Percentiles rank a stretch among this genome's conserved stretches.
phyloP scores from a whole-genome alignment of 2,888 invertebrate genomes.

The Azorinus chamasolen region DNA sequence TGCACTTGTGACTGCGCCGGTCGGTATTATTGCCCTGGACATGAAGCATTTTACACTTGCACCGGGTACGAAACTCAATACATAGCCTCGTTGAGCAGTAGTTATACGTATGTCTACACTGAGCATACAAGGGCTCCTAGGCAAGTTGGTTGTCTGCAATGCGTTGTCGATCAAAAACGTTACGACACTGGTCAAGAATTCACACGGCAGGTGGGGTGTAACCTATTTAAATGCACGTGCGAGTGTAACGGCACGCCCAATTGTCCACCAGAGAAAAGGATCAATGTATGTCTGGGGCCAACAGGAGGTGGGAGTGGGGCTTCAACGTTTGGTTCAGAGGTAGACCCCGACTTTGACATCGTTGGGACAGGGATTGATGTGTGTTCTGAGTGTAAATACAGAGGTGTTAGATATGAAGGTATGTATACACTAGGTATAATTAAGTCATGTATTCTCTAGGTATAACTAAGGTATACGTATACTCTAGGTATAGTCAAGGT shows the following conservation, averaged over 20 bases:
- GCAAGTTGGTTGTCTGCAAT: conserved; percentile 18
- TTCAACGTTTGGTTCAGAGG: neutral
- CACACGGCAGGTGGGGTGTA: conserved; percentile 56
- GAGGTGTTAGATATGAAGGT: conserved; percentile 47
- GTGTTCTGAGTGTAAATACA: conserved; percentile 39
- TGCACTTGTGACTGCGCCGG: conserved; percentile 70
- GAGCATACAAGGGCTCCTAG: neutral
- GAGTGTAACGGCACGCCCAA: conserved; percentile 71
- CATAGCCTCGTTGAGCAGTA: conserved; percentile 20
- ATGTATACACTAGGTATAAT: no score
- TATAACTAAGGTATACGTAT: no score
- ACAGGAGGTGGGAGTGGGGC: conserved; percentile 14
- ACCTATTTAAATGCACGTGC: conserved; percentile 72
- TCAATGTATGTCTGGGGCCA: conserved; percentile 26
- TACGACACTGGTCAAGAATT: conserved; percentile 2
- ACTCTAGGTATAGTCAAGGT: no score
- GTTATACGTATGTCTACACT: conserved; percentile 15
- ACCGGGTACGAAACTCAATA: conserved; percentile 3
- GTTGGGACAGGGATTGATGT: conserved; percentile 27
- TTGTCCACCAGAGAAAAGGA: conserved; percentile 62
- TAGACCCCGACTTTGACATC: neutral
- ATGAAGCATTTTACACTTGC: conserved; percentile 43
- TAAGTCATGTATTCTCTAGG: no score
- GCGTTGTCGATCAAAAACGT: conserved; percentile 17
- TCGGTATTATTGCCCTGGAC: conserved; percentile 52